Base-by-base conservation (phyloP, 2,113 vertebrate species). In the Probosciger aterrimus region DNA sequence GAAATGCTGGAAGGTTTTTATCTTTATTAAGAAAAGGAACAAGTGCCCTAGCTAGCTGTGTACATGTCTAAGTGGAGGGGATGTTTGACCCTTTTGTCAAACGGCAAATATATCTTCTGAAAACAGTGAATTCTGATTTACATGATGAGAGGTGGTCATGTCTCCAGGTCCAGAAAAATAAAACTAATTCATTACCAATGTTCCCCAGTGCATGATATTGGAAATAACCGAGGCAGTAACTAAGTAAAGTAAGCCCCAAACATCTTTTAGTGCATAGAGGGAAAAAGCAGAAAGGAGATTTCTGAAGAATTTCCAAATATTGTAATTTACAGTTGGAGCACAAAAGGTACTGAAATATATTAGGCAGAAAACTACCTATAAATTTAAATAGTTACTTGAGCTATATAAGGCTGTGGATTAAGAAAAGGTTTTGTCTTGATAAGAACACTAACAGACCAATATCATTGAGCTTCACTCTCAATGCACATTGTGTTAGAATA, bases 111-210 rank as follows among this genome's bases (percentile, higher is more conserved):
- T 37, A 46, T 52, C n/a, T 79, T 88, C 49, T 81, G n/a, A 95
- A 93, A 90, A 78, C 31, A 46, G 8, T 63, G 19, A 92, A 78
- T 49, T 47, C 6, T 7, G 6, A 88, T 68, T 49, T 69, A 73
- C 4, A 23, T 44, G 17, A 23, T 0, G 0, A 82, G 22, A 16
- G 9, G 20, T 59, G 62, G 24, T 33, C 7, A 14, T 20, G 10
- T 79, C 46, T 85, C 10, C 31, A 44, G 31, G 13, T 82, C 46
- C 65, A 55, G 35, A 70, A 77, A 90, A 73, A 44, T 30, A 43
- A 47, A 60, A 30, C n/a, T 4, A 43, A 4, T 67, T 50, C 74
- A 20, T 81, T 55, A 60, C 1, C 19, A 89, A 4, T 10, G 31
- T 78, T 67, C 6, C 7, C 11, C 43, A 63, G 23, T 39, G 13